Conservation (phyloP, 1,140 invertebrate species). For the Odontomachus brunneus region DNA sequence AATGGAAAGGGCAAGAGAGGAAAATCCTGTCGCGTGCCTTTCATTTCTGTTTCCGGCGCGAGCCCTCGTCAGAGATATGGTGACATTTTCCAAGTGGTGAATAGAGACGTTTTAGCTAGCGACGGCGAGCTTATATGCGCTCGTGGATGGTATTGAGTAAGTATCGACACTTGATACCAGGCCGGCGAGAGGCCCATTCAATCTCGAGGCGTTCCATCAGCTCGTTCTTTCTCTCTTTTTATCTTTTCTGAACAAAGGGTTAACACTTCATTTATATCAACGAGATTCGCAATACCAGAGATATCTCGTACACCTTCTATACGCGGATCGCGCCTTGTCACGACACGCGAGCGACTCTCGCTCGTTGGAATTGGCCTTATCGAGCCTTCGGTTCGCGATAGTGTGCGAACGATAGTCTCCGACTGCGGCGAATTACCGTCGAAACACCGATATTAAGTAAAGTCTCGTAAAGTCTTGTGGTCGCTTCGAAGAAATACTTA, state of each 20-base stretch:
- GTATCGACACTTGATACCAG: no score
- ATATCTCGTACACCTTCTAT: conserved; percentile 39
- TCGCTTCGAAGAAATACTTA: conserved; percentile 80
- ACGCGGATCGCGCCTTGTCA: conserved; percentile 73
- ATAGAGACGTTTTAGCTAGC: background rate
- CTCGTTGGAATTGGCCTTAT: conserved; percentile 62
- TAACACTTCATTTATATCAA: conserved; percentile 67
- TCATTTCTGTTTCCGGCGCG: background rate
- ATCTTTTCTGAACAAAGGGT: conserved; percentile 19
- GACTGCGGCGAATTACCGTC: conserved; percentile 74
- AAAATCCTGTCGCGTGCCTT: conserved; percentile 37
- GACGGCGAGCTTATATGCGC: background rate
- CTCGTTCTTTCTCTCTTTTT: background rate
- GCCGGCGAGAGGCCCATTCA: no score
- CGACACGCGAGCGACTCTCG: conserved; percentile 71
- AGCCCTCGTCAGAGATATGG: background rate
- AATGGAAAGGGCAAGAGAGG: conserved; percentile 15
- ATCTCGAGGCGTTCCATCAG: background rate
- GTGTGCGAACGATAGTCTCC: conserved; percentile 42
- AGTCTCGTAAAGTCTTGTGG: conserved; percentile 79
- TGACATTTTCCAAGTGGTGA: conserved; percentile 27
- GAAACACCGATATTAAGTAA: conserved; percentile 84
- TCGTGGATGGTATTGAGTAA: no score
- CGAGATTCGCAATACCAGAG: conserved; percentile 25
- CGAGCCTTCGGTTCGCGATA: conserved; percentile 48